Percentiles rank a stretch among this genome's conserved stretches.
Conservation (phyloP, 2,113 vertebrate genomes). For the Chelonoidis abingdonii region DNA sequence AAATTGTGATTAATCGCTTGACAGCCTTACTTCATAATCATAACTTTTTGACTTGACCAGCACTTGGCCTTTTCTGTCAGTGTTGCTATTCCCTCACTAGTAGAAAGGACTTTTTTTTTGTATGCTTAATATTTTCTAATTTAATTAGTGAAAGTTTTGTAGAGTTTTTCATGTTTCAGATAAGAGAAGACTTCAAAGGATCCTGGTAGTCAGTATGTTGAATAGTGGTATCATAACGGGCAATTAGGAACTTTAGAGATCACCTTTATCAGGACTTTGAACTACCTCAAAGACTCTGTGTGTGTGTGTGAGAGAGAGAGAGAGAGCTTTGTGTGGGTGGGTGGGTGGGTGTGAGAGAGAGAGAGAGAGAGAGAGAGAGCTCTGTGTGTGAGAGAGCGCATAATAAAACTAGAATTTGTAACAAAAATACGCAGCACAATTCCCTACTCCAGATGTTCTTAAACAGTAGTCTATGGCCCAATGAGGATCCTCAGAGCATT, state of each 20-base stretch:
- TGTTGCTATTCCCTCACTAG: not conserved
- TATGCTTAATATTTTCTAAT: constrained; percentile 7
- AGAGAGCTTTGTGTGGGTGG: not conserved
- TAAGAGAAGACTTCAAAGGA: constrained; percentile 47
- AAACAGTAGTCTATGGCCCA: not conserved
- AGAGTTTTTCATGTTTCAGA: constrained; percentile 48
- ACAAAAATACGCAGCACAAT: not conserved
- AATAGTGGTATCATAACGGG: not conserved
- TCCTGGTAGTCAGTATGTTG: not conserved
- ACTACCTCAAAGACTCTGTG: constrained; percentile 38
- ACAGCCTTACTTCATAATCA: not conserved
- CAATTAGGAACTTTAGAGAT: constrained; percentile 39
- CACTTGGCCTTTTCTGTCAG: not conserved
- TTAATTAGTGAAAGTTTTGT: constrained; percentile 36
- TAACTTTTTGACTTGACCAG: not conserved
- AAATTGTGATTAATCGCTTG: too few species aligned
- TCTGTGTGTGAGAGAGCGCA: not conserved
- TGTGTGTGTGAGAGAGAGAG: not conserved
- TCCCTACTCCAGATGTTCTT: not conserved
- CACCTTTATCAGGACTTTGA: constrained; percentile 49
- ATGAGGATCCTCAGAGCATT: not conserved
- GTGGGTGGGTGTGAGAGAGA: not conserved
- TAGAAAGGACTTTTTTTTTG: not conserved
- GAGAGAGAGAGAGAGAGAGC: not conserved
- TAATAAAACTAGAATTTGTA: not conserved